Evolutionary conservation across 2,888 invertebrate species (phyloP), one percentile per base, ranked within the genome.

Genomic region (Eristalis intricaria): DNA sequence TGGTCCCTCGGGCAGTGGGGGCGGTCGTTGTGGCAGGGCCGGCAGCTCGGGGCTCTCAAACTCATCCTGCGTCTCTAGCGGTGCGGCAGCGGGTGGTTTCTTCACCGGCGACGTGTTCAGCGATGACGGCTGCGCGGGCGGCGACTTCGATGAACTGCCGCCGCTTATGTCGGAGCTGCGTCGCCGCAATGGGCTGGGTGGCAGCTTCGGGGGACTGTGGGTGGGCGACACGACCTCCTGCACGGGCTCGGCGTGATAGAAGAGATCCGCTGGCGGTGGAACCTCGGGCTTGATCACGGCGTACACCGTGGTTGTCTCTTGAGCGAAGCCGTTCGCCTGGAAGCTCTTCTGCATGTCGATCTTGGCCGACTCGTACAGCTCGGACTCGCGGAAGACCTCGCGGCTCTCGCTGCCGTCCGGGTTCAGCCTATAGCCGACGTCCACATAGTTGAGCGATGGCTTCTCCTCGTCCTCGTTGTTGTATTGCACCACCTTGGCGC

Each of bases 361-460:
- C 85, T 92, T 91, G 70, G 92, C 90, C 1, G 91, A 91, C 60
- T 92, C 92, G 66, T 93, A 93, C 0, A 93, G 90, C 90, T 94
- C 92, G 82, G 94, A 90, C 91, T 94, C 91, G 77, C 91, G 91
- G 89, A 90, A 92, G n/a, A 92, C 90, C 89, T 93, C 91, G 43
- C 90, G 90, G 1, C 92, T 90, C 83, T 93, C 93, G 84, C 93
- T 93, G 71, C 93, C 93, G 89, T 93, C 93, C 4, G 93, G 93
- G 90, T 93, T 93, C 19, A 93, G 90, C 40, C 93, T 92, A 90
- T 92, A 93, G 15, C 92, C 93, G 29, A 93, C 93, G 88, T 93
- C 93, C 32, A 93, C 93, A 89, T 93, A 93, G 84, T 93, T 92
- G 5, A 93, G 90, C 65, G 91, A 91, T 56, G 91, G 91, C 2